These are phyloP conservation scores for Oligia strigilis DNA, from an alignment of 2,888 invertebrate genomes.

Conservation along the genomic window DNA sequence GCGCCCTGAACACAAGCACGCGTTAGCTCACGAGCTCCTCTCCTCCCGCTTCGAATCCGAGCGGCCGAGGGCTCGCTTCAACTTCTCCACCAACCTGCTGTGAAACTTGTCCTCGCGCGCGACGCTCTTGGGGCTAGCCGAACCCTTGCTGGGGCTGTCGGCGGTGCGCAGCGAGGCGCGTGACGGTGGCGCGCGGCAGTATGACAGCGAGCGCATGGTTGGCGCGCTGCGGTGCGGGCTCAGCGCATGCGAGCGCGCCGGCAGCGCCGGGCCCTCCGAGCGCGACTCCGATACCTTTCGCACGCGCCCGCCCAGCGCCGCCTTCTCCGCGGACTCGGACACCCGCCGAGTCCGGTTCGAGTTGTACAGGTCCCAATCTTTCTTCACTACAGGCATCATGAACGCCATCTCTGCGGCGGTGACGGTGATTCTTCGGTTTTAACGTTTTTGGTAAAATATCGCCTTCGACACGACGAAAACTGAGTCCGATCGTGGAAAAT, in stretches of 20 bases:
- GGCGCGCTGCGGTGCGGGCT: constrained; percentile 93
- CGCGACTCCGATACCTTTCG: constrained; percentile 94
- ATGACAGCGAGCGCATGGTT: constrained; percentile 91
- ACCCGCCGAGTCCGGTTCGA: constrained; percentile 94
- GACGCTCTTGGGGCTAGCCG: constrained; percentile 92
- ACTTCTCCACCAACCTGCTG: constrained; percentile 94
- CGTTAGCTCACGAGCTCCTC: constrained; percentile 90
- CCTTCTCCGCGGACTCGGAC: constrained; percentile 92
- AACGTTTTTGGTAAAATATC: constrained; percentile 85
- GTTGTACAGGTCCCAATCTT: constrained; percentile 98
- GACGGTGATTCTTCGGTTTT: constrained; percentile 83
- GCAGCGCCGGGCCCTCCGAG: constrained; percentile 93
- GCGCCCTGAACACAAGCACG: constrained; percentile 89
- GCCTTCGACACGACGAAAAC: constrained; percentile 73
- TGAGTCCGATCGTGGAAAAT: constrained; percentile 73
- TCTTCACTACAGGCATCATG: constrained; percentile 98
- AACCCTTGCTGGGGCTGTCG: constrained; percentile 92
- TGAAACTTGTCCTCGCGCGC: constrained; percentile 93
- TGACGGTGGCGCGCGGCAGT: constrained; percentile 89
- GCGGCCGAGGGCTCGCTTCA: constrained; percentile 93
- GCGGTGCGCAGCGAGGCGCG: constrained; percentile 91
- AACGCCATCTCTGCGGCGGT: constrained; percentile 94
- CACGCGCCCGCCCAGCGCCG: constrained; percentile 85
- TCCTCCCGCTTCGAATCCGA: constrained; percentile 87
- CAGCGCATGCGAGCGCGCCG: constrained; percentile 90